Base-by-base conservation (phyloP, 2,113 vertebrate genomes). In the Callopanchax toddi region DNA sequence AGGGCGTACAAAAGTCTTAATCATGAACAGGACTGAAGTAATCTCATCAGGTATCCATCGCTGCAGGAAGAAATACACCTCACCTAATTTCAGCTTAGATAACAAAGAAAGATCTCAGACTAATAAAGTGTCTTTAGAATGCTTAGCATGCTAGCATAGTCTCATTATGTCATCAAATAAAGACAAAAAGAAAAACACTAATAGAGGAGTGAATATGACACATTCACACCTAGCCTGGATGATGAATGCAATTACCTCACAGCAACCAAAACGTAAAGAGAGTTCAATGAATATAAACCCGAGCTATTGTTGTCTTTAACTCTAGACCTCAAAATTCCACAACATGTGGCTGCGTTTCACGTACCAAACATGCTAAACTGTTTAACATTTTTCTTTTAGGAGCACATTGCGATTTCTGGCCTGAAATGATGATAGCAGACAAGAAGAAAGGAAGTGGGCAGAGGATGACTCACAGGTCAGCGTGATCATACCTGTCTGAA, bases 401-500 rank as follows among this genome's bases (percentile, higher is more conserved):
- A 76, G 67, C 49, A 9, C 45, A 46, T 40, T 26, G 22, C 10
- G 8, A 56, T 46, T 51, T 55, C 50, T 55, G 25, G 36, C 37
- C 71, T 49, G 23, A 50, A 61, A 81, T 56, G 71, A 71, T 42
- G 32, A 65, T 50, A 78, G 45, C 78, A 86, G 80, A 61, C 71
- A 1, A 32, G 17, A 52, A 23, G 26, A 50, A 53, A 58, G 69
- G 70, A 75, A 78, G 42, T 37, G 56, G 76, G 74, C 48, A 60
- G 36, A 49, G 12, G 53, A 59, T 59, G 40, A 60, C 32, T 17
- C 15, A 16, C 58, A 45, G 55, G 53, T 42, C n/a, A 36, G 70
- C 29, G 45, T 23, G 55, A 50, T 45, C 76, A 37, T 95, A 99
- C 97, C 95, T 95, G 79, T 94, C 94, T 60, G 95, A 92, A 79